Base-by-base conservation (phyloP, 2,888 invertebrate species). In the Amphimallon solstitiale region DNA sequence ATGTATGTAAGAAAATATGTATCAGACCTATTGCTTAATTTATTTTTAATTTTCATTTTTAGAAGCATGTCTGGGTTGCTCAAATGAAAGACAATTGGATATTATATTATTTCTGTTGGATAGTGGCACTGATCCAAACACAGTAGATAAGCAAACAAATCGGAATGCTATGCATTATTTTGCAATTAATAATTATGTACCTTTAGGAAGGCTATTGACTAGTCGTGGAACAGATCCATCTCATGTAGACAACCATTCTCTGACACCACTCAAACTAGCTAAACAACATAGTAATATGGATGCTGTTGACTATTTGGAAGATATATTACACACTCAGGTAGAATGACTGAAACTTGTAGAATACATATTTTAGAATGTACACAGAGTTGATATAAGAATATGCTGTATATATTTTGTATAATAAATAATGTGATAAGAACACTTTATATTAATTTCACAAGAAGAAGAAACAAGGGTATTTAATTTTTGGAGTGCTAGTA, bases 151-250 rank as follows among this genome's bases (percentile, higher is more conserved):
- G 0, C 82, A 83, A 1, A 84, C 84, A 0, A 80, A 82, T 7
- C 80, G 85, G 10, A 85, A 85, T 71, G 82, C 84, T 0, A 74
- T 86, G 38, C 86, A 86, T 73, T 83, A 84, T 67, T 85, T 84
- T 10, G 86, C 86, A 1, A 84, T 86, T 80, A 82, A 82, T 66
- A 82, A 85, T 68, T 84, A 85, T 68, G 76, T 78, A 40, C 71
- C 70, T 1, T 78, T 86, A 0, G 83, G 84, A 14, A 65, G 69
- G 3, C 72, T 82, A 38, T 78, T 86, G 5, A 63, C 84, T 1
- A 71, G 78, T 0, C 73, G 83, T 2, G 85, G 84, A 19, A 84
- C 84, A 6, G 75, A 84, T 72, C 65, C 81, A 0, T 71, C 73
- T 40, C 68, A 75, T 19, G 75, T 63, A 1, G 85, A 85, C 72